Evolutionary conservation across 2,113 vertebrate species (phyloP).

Genomic region (Malurus alboscapulatus): DNA sequence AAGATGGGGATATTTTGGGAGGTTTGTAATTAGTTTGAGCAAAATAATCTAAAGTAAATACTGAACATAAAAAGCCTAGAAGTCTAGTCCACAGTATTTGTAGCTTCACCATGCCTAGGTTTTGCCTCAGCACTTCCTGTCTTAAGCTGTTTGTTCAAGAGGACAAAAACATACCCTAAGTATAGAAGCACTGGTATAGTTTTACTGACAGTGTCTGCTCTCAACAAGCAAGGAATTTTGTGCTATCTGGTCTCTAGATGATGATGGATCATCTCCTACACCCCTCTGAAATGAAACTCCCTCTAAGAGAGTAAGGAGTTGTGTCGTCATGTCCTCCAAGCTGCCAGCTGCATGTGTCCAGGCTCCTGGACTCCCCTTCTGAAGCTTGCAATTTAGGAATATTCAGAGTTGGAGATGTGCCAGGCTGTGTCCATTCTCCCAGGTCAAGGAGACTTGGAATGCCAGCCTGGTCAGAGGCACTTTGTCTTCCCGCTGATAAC

Average conservation of each 20-base stretch:
- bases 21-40: not conserved
- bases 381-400: not conserved
- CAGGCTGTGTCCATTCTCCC: not conserved
- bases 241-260: not conserved
- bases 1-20: not conserved
- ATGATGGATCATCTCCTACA: not conserved
- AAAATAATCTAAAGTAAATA: not conserved
- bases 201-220: not conserved
- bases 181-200: not conserved
- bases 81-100: not conserved
- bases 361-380: not conserved
- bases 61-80: not conserved
- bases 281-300: not conserved
- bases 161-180: not conserved
- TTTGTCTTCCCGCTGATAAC: not conserved
- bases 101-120: not conserved
- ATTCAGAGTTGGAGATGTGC: not conserved
- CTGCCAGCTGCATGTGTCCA: rapidly evolving
- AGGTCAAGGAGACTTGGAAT: not conserved
- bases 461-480: not conserved
- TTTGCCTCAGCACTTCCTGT: not conserved
- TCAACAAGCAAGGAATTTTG: not conserved
- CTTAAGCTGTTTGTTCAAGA: not conserved
- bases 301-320: not conserved
- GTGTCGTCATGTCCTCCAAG: rapidly evolving